Conservation (phyloP, 1,140 invertebrate genomes). For the Lasaia peninsularis region DNA sequence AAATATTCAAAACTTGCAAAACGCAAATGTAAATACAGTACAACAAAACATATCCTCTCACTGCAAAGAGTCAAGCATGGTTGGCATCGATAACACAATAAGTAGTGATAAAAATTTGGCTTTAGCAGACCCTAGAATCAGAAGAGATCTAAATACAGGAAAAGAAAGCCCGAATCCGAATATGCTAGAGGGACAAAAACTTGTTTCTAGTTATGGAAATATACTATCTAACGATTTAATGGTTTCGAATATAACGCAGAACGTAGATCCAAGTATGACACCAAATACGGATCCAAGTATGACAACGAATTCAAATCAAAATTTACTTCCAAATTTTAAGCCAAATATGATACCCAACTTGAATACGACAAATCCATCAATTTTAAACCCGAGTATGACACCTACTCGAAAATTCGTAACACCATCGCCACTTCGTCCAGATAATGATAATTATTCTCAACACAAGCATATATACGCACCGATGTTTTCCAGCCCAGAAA, state of each 20-base stretch:
- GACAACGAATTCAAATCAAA: constrained; percentile 30
- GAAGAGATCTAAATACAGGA: constrained; percentile 33
- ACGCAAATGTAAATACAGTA: no score
- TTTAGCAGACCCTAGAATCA: constrained; percentile 40
- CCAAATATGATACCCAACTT: constrained; percentile 17
- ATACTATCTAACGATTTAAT: background rate
- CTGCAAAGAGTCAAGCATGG: constrained; percentile 15
- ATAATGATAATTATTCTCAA: constrained; percentile 37
- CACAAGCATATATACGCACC: constrained; percentile 55
- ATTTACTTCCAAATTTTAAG: constrained; percentile 24
- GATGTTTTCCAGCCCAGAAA: constrained; percentile 34
- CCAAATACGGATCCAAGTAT: constrained; percentile 16
- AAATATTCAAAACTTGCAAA: constrained; percentile 11
- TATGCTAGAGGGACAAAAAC: constrained; percentile 22
- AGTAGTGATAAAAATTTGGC: constrained; percentile 21
- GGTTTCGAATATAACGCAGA: constrained; percentile 1
- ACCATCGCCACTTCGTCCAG: constrained; percentile 39
- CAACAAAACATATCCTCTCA: background rate
- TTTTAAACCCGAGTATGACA: constrained; percentile 23
- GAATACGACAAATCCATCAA: constrained; percentile 21
- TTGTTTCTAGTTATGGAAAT: background rate
- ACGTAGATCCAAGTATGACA: constrained; percentile 26
- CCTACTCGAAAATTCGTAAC: constrained; percentile 43
- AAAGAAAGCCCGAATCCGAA: constrained; percentile 28
- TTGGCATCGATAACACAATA: background rate